Conservation (phyloP, 2,888 invertebrate species). For the Machimus atricapillus region DNA sequence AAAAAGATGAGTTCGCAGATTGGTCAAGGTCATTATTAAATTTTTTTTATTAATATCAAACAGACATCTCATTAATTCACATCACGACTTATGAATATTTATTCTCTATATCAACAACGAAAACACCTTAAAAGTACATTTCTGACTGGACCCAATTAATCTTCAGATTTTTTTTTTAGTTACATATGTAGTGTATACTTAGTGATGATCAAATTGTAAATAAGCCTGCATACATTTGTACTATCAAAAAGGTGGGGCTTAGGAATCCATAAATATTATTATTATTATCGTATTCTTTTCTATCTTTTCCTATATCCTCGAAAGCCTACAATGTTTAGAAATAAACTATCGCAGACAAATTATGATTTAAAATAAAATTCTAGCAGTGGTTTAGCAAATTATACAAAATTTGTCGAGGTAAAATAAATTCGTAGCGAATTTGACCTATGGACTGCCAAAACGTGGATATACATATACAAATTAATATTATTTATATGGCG, state of each 20-base stretch:
- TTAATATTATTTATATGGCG: too few relatives aligned
- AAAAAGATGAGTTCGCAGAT: not conserved
- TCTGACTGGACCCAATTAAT: not conserved
- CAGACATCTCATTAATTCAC: not conserved
- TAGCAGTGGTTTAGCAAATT: too few relatives aligned
- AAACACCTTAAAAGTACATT: not conserved
- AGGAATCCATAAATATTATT: too few relatives aligned
- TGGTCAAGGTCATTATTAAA: not conserved
- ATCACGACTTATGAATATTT: constrained; percentile 13
- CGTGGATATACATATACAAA: too few relatives aligned
- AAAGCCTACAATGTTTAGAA: too few relatives aligned
- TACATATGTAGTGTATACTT: not conserved
- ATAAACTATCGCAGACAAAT: too few relatives aligned
- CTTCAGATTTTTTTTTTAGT: not conserved
- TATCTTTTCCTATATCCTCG: too few relatives aligned
- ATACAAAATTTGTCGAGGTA: too few relatives aligned
- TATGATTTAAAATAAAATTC: too few relatives aligned
- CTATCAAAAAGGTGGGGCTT: not conserved
- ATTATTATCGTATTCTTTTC: too few relatives aligned
- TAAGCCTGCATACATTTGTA: not conserved
- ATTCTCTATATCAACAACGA: not conserved
- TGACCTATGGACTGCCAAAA: too few relatives aligned
- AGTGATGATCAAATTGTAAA: not conserved
- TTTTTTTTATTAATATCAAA: not conserved
- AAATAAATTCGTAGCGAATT: too few relatives aligned